Percentiles rank a stretch among this genome's conserved stretches.
Evolutionary conservation across 64 coral and sea anemone species (phyloP).

Genomic region (Actinia equina): DNA sequence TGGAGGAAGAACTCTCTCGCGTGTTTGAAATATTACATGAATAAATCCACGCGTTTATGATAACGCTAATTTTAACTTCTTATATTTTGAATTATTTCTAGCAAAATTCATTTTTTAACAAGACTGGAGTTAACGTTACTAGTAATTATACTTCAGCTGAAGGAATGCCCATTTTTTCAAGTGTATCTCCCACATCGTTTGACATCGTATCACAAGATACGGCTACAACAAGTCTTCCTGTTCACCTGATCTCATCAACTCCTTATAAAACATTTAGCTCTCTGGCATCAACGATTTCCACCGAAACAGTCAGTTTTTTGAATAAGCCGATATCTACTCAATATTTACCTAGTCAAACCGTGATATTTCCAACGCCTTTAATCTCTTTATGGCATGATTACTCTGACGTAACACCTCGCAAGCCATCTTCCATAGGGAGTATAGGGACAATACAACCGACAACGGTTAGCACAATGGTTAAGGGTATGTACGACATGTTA

Average conservation of each 20-base stretch:
- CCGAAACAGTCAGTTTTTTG: not conserved
- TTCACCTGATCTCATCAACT: not conserved
- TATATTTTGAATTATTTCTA: too few species aligned
- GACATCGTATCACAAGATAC: not conserved
- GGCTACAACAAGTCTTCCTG: not conserved
- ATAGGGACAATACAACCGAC: not conserved
- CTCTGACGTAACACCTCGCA: not conserved
- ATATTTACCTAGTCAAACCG: not conserved
- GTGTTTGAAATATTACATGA: too few species aligned
- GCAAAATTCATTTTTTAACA: too few species aligned
- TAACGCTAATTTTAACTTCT: too few species aligned
- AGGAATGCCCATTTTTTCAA: too few species aligned
- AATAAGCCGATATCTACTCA: not conserved
- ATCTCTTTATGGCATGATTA: not conserved
- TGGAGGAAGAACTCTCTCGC: too few species aligned
- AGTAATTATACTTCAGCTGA: too few species aligned
- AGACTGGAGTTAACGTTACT: too few species aligned
- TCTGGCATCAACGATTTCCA: not conserved
- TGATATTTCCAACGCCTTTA: not conserved
- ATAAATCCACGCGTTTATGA: too few species aligned
- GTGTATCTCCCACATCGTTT: too few species aligned
- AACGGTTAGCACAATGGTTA: not conserved
- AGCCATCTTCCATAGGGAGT: not conserved
- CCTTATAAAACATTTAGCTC: not conserved
- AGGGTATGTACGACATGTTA: not conserved